Conservation (phyloP, 2,888 invertebrate species). For the Piscicola geometra region DNA sequence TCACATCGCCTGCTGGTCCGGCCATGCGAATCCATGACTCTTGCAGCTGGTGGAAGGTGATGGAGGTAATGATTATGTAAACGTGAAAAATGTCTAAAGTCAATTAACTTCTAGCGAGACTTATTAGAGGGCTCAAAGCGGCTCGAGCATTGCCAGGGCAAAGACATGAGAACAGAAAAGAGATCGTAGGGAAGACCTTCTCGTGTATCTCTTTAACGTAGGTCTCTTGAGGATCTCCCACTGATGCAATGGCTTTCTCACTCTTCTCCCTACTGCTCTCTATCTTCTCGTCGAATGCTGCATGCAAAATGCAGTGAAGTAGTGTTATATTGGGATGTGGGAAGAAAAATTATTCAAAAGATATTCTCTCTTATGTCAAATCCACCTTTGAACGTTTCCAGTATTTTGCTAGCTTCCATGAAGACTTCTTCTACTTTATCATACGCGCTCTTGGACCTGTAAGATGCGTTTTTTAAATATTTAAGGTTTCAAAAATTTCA, state of each 20-base stretch:
- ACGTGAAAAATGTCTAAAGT: too few relatives aligned
- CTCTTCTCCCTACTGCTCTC: neutral
- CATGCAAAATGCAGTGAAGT: too few relatives aligned
- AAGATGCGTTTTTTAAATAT: too few relatives aligned
- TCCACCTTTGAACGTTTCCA: slow-evolving; percentile 4
- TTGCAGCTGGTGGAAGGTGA: neutral
- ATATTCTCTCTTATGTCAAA: too few relatives aligned
- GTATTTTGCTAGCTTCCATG: neutral
- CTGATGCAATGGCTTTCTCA: neutral
- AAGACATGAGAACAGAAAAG: too few relatives aligned
- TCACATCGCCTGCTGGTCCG: neutral
- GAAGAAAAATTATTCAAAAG: too few relatives aligned
- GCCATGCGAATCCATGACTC: neutral
- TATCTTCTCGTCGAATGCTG: slow-evolving; percentile 20
- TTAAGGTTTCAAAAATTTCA: too few relatives aligned
- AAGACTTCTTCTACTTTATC: slow-evolving; percentile 10
- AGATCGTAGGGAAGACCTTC: neutral
- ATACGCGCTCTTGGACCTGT: neutral
- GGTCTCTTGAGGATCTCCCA: neutral
- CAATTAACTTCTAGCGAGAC: too few relatives aligned
- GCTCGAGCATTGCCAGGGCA: too few relatives aligned
- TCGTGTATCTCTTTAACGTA: neutral
- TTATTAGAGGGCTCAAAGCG: too few relatives aligned
- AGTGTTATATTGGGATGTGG: too few relatives aligned
- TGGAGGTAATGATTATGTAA: too few relatives aligned